A percentile compares a stretch with the other conserved stretches of the same genome.
Conservation (phyloP, 2,888 invertebrate species). For the Strigamia crassipes region DNA sequence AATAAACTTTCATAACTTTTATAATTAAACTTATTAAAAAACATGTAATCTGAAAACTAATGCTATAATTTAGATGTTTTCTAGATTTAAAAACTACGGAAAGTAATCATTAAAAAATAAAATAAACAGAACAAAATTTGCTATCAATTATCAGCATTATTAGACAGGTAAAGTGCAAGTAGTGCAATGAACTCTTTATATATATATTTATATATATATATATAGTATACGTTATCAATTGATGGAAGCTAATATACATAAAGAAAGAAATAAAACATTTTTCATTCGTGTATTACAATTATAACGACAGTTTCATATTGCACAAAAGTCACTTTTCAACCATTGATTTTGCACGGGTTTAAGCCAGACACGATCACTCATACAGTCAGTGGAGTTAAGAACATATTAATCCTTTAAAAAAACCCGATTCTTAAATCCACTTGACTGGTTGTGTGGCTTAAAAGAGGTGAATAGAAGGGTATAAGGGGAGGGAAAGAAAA, state of each 20-base stretch:
- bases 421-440: slow-evolving; percentile 40
- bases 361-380: slow-evolving; percentile 38
- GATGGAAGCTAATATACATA: neutral
- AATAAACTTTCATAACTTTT: too few relatives aligned
- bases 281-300: neutral
- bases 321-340: neutral
- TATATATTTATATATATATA: neutral
- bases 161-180: neutral
- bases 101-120: neutral
- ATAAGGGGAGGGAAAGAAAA: slow-evolving; percentile 28
- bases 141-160: neutral
- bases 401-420: slow-evolving; percentile 39
- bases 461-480: slow-evolving; percentile 40
- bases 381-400: slow-evolving; percentile 40
- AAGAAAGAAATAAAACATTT: slow-evolving; percentile 19
- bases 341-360: slow-evolving; percentile 42
- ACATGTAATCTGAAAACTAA: neutral
- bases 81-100: neutral
- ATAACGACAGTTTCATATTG: slow-evolving; percentile 7
- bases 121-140: neutral
- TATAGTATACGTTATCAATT: neutral
- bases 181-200: slow-evolving; percentile 2
- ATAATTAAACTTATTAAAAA: too few relatives aligned
- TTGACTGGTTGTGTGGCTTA: slow-evolving; percentile 42
- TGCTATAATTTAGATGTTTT: neutral